Evolutionary conservation across 2,113 vertebrate genomes (phyloP).

Genomic region (Petrocephalus microphthalmus): DNA sequence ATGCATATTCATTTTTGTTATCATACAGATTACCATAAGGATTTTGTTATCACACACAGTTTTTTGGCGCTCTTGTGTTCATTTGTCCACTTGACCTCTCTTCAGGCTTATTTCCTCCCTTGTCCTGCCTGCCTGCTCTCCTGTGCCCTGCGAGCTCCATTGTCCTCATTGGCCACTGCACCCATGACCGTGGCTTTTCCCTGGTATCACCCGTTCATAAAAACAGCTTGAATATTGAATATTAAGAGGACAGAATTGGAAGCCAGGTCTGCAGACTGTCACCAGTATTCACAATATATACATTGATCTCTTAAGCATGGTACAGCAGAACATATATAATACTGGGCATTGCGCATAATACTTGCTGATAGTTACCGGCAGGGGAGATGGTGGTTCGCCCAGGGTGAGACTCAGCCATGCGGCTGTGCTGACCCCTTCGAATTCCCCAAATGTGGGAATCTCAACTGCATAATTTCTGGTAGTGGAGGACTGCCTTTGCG

Average conservation of each 20-base stretch:
- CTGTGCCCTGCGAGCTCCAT: too few species aligned
- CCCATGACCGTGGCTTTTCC: background rate
- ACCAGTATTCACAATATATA: background rate
- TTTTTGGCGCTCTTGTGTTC: background rate
- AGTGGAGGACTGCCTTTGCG: too few species aligned
- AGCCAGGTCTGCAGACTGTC: background rate
- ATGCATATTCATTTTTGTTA: too few species aligned
- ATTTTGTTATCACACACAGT: background rate
- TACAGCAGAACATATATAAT: background rate
- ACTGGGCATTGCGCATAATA: background rate
- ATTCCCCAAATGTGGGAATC: too few species aligned
- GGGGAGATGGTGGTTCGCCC: background rate
- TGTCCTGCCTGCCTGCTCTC: background rate
- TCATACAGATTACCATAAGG: too few species aligned
- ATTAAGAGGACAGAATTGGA: background rate
- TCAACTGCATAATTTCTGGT: too few species aligned
- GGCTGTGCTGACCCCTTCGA: too few species aligned
- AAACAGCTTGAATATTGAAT: background rate
- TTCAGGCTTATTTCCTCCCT: too few species aligned
- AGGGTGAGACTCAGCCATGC: too few species aligned
- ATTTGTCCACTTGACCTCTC: too few species aligned
- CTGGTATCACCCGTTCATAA: too few species aligned
- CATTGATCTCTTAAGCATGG: background rate
- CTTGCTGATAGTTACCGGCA: background rate
- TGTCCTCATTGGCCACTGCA: background rate